A percentile compares a stretch with the other conserved stretches of the same genome.
Conservation (phyloP, 2,113 vertebrate species). For the Myodes glareolus region DNA sequence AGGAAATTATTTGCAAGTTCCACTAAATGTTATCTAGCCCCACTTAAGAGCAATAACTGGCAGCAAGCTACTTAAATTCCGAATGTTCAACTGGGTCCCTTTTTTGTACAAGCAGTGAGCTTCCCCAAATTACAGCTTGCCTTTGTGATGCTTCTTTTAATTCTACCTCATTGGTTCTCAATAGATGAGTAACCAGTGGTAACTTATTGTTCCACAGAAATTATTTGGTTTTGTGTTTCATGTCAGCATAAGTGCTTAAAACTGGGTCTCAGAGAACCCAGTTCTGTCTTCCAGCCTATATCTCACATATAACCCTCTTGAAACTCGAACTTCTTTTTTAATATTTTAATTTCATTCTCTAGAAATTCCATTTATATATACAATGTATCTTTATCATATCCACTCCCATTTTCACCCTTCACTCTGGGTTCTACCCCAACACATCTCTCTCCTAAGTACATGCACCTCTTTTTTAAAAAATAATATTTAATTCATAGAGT, state of each 20-base stretch:
- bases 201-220: background rate
- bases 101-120: background rate
- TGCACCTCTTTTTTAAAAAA: background rate
- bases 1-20: background rate
- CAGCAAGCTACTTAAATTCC: background rate
- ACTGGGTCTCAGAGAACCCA: background rate
- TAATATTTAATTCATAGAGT: background rate
- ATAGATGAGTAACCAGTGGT: background rate
- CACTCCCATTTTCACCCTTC: background rate
- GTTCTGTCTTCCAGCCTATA: background rate
- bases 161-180: background rate
- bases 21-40: background rate
- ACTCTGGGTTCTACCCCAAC: background rate
- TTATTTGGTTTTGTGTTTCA: background rate
- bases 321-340: background rate
- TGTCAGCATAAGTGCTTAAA: background rate
- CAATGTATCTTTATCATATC: background rate
- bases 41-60: background rate
- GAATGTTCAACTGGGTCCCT: background rate
- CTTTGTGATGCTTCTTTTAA: background rate
- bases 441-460: background rate
- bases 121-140: background rate
- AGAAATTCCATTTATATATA: background rate
- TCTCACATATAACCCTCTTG: background rate
- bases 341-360: background rate